These are phyloP conservation scores for Callosobruchus maculatus DNA, from an alignment of 2,888 invertebrate species.

Conservation along the genomic window DNA sequence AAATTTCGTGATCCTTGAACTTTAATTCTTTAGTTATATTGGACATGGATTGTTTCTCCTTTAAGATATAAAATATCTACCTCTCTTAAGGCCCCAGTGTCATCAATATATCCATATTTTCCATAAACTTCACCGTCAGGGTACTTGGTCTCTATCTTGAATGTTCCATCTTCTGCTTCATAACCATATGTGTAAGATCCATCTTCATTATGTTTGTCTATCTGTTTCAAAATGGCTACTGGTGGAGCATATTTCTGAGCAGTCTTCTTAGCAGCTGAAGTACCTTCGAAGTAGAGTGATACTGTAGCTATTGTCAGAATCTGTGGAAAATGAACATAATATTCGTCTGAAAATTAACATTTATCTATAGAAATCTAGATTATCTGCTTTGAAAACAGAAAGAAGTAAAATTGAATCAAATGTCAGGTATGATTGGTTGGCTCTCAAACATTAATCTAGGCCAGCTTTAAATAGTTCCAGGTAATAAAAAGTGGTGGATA, in stretches of 20 bases:
- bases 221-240: constrained; percentile 77
- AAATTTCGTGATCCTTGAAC: too few relatives aligned
- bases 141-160: constrained; percentile 85
- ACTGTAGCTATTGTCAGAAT: neutral
- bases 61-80: constrained; percentile 35
- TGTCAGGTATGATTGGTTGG: too few relatives aligned
- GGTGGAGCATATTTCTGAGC: constrained; percentile 63
- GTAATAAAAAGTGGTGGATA: too few relatives aligned
- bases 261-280: constrained; percentile 44
- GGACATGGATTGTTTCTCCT: too few relatives aligned
- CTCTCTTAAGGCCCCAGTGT: constrained; percentile 69
- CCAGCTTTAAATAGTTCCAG: too few relatives aligned
- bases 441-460: too few relatives aligned
- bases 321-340: neutral
- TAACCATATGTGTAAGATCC: constrained; percentile 87
- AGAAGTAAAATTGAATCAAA: too few relatives aligned
- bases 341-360: too few relatives aligned
- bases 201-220: constrained; percentile 82
- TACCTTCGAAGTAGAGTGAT: constrained; percentile 28
- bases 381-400: too few relatives aligned
- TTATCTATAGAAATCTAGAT: too few relatives aligned
- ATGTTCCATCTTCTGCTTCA: constrained; percentile 81
- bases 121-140: constrained; percentile 80
- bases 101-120: constrained; percentile 87
- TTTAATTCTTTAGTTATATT: too few relatives aligned